Conservation (phyloP, 2,797 vertebrate genomes). For the Fratercula arctica region DNA sequence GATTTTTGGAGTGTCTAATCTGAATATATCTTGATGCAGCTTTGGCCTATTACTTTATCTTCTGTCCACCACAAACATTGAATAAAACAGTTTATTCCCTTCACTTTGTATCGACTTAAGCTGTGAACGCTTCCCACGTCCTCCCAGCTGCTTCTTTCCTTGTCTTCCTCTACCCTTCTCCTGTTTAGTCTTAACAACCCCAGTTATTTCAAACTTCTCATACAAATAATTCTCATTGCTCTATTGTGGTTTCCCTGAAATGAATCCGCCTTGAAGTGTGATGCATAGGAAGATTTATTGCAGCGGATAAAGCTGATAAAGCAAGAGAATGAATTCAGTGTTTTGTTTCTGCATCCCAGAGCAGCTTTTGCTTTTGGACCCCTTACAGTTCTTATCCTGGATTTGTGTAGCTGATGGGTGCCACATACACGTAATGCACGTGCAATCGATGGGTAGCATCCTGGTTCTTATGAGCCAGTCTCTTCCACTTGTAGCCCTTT, state of each 20-base stretch:
- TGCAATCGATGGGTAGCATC: background rate
- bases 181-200: background rate
- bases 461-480: rapidly evolving
- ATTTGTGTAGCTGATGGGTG: background rate
- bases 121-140: rapidly evolving
- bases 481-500: background rate
- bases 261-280: background rate
- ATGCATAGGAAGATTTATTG: background rate
- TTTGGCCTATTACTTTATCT: background rate
- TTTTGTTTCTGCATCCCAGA: background rate
- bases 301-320: background rate
- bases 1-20: background rate
- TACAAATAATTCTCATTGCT: background rate
- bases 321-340: background rate
- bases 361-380: background rate
- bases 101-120: background rate
- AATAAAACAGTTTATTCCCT: background rate
- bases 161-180: background rate
- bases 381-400: background rate
- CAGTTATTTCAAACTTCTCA: background rate
- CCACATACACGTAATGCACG: rapidly evolving
- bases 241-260: background rate
- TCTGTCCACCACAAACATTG: background rate
- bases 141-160: background rate
- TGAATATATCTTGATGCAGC: background rate